A percentile compares a stretch with the other conserved stretches of the same genome.
These are phyloP conservation scores for Phymorhynchus buccinoides DNA, from an alignment of 1,140 invertebrate species.

Conservation along the genomic window DNA sequence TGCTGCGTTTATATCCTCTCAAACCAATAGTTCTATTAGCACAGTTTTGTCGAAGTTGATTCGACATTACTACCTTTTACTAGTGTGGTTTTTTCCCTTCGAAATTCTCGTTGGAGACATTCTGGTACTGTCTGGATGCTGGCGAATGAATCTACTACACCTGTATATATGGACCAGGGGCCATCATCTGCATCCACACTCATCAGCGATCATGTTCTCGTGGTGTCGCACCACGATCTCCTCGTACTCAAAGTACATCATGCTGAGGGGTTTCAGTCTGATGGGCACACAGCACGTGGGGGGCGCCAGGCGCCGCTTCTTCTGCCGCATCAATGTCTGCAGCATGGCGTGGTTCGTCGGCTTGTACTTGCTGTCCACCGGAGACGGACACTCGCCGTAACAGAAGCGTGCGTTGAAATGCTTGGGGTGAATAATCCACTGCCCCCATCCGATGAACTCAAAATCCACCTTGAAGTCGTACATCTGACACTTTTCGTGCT, in stretches of 20 bases:
- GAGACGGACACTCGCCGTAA: slow-evolving; percentile 86
- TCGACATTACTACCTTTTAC: too few relatives aligned
- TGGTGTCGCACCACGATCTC: slow-evolving; percentile 65
- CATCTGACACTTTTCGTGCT: slow-evolving; percentile 52
- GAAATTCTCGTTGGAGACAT: too few relatives aligned
- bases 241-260: slow-evolving; percentile 73
- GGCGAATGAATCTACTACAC: background rate
- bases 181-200: slow-evolving; percentile 64
- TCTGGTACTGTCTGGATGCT: background rate
- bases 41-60: too few relatives aligned
- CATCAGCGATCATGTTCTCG: slow-evolving; percentile 60
- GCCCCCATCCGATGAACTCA: slow-evolving; percentile 94
- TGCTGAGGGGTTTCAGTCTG: slow-evolving; percentile 67
- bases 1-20: too few relatives aligned
- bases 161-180: background rate
- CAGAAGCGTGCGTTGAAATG: slow-evolving; percentile 96
- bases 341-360: slow-evolving; percentile 98
- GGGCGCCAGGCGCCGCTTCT: slow-evolving; percentile 52
- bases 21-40: background rate
- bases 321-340: slow-evolving; percentile 89
- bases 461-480: slow-evolving; percentile 91
- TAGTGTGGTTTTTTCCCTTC: too few relatives aligned
- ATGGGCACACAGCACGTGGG: slow-evolving; percentile 72
- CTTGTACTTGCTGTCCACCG: slow-evolving; percentile 50
- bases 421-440: slow-evolving; percentile 98